Evolutionary conservation across 2,888 invertebrate genomes (phyloP), one percentile per base, ranked within the genome.

Genomic region (Eupithecia dodoneata): DNA sequence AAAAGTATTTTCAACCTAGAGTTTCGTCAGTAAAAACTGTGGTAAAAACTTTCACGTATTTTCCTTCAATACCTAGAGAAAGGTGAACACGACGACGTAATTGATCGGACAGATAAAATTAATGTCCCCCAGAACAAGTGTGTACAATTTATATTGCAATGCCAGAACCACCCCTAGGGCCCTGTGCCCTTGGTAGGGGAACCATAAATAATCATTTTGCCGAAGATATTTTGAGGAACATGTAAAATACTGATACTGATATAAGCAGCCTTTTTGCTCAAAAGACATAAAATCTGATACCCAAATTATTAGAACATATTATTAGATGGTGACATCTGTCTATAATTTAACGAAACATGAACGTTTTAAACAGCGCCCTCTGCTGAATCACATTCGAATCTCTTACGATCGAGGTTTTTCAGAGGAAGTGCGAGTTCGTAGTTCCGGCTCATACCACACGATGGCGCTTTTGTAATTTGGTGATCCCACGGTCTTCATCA

Each of bases 41-140:
- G n/a, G n/a, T n/a, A n/a, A n/a, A n/a, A n/a, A n/a, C n/a, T n/a
- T n/a, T 52, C 52, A 52, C 15, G 15, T 52, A 52, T 52, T 52
- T 49, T 15, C 52, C 52, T 15, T 52, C 15, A 52, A 52, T 52
- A 52, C 52, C 5, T 3, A 15, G 49, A 55, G 55, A n/a, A 55
- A n/a, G 55, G 88, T 90, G 90, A 91, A 92, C 93, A 88, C 89
- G 87, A 83, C 85, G 70, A 74, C 55, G 88, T 93, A 93, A 93
- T 93, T 93, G 92, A 93, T 93, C 91, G 92, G 91, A 90, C 92
- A 90, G 88, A 89, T 66, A 90, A 92, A 93, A 92, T 93, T 93
- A 92, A 92, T 92, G 91, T 88, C 87, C 86, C 87, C 88, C 84
- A 84, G 89, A 90, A 88, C 89, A 90, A 88, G 91, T 91, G 91